These are phyloP conservation scores for Podilymbus podiceps DNA, from an alignment of 2,113 vertebrate species.

Conservation along the genomic window DNA sequence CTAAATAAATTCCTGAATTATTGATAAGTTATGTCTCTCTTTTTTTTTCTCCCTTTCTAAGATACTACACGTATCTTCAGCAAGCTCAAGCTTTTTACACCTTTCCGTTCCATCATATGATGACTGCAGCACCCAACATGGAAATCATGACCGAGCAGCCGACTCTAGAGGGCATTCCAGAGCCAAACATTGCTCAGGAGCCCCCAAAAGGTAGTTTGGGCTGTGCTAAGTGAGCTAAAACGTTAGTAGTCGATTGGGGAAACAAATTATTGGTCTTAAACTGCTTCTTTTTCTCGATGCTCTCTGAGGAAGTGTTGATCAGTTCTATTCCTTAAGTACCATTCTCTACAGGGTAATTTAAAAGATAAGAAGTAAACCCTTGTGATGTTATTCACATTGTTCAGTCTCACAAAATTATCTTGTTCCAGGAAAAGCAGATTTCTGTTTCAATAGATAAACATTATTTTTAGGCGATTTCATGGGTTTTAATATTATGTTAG, in stretches of 20 bases:
- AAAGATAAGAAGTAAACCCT: not conserved
- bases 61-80: conserved; percentile 69
- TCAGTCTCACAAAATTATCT: not conserved
- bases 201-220: conserved; percentile 68
- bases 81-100: conserved; percentile 73
- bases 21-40: not conserved
- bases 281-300: not conserved
- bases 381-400: not conserved
- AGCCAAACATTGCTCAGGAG: conserved; percentile 56
- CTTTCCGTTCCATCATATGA: conserved; percentile 66
- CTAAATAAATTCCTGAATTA: not conserved
- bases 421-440: not conserved
- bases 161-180: conserved; percentile 36
- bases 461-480: not conserved
- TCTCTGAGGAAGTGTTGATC: not conserved
- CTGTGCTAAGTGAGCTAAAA: not conserved
- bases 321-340: not conserved
- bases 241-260: rapidly evolving
- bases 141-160: conserved; percentile 55
- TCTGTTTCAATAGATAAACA: not conserved
- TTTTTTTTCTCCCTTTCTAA: conserved; percentile 4
- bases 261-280: not conserved
- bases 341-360: not conserved
- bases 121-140: conserved; percentile 60
- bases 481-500: not conserved